Evolutionary conservation across 1,140 invertebrate species (phyloP).

Genomic region (Pachyrhynchus sulphureomaculatus): DNA sequence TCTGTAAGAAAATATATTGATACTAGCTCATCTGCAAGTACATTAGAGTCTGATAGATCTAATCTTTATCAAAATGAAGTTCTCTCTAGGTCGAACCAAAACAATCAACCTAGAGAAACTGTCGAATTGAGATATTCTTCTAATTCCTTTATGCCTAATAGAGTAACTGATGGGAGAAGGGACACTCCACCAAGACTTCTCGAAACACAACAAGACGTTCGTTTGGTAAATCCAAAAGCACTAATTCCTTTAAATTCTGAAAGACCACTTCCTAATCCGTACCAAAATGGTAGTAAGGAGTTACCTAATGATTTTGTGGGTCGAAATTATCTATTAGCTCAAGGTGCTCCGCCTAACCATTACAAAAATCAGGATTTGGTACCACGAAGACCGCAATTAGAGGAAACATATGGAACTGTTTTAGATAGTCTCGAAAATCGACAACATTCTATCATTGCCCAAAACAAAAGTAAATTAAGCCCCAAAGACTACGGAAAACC

Average conservation of each 20-base stretch:
- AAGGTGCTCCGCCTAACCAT: conserved; percentile 1
- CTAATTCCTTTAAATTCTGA: conserved; percentile 48
- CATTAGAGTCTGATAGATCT: conserved; percentile 38
- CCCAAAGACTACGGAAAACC: conserved; percentile 10
- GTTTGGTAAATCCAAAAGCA: conserved; percentile 48
- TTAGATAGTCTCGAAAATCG: conserved; percentile 37
- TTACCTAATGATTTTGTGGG: conserved; percentile 14
- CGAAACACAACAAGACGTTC: conserved; percentile 40
- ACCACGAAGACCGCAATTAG: conserved; percentile 9
- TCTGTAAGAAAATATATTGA: conserved; percentile 43
- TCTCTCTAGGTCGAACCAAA: not conserved
- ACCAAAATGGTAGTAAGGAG: conserved; percentile 27
- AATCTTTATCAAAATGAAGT: conserved; percentile 36
- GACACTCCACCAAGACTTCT: conserved; percentile 43
- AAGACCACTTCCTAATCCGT: conserved; percentile 46
- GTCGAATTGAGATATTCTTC: not conserved
- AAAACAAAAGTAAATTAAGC: not conserved
- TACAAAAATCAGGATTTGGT: not conserved
- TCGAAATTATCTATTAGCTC: conserved; percentile 13
- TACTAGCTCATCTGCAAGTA: conserved; percentile 47
- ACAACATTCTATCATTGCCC: not conserved
- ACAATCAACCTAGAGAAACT: conserved; percentile 6
- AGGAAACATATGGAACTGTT: conserved; percentile 44
- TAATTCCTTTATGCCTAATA: conserved; percentile 1
- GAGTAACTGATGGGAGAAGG: conserved; percentile 18